These are phyloP conservation scores for Homarus gammarus DNA, from an alignment of 2,888 invertebrate species.

Conservation along the genomic window DNA sequence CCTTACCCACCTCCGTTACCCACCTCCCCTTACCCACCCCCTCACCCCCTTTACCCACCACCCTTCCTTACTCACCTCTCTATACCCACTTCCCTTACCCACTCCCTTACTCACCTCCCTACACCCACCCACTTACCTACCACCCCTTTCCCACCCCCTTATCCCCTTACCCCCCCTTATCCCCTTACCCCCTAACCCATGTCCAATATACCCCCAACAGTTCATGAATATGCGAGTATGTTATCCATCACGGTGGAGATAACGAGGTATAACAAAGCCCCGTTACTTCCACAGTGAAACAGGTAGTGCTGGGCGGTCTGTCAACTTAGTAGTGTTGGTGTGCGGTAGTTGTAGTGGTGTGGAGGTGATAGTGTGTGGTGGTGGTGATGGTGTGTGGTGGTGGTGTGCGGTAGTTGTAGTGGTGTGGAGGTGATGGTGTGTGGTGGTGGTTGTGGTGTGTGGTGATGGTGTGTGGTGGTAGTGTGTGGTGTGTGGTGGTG, in stretches of 20 bases:
- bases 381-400: background rate
- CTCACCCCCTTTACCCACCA: background rate
- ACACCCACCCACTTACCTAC: background rate
- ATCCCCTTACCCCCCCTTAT: background rate
- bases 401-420: no score
- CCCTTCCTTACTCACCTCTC: background rate
- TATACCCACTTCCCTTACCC: background rate
- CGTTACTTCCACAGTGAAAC: conserved; percentile 14
- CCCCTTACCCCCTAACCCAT: background rate
- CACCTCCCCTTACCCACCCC: background rate
- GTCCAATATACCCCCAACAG: background rate
- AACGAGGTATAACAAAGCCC: conserved; percentile 32
- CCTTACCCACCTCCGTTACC: background rate
- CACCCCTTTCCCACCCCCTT: background rate
- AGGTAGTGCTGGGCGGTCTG: background rate
- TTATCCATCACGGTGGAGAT: conserved; percentile 47
- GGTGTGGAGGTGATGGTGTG: background rate
- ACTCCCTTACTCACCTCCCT: background rate
- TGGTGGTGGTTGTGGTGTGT: no score
- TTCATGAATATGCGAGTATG: conserved; percentile 36
- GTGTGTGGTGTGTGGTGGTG: no score
- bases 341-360: no score
- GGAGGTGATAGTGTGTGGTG: no score
- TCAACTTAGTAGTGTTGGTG: no score
- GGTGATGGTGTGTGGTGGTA: no score